Base-by-base conservation (phyloP, 2,888 invertebrate species). In the Timema cristinae region DNA sequence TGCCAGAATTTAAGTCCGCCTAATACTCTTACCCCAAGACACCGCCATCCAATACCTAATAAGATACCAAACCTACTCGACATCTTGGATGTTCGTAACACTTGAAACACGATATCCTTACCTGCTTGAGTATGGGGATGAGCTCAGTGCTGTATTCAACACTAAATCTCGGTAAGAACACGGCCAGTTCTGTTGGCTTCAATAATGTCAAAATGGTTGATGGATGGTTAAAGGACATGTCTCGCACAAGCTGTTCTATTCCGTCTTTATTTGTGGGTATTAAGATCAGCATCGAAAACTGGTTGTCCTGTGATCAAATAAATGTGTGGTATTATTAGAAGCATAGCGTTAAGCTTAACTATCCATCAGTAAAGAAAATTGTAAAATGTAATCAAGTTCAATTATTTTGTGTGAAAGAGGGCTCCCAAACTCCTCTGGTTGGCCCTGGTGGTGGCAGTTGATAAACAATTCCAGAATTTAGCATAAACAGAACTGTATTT, bases 231-330 rank as follows among this genome's bases (percentile, higher is more conserved):
- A 85, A 86, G 0, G 86, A 84, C 63, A 90, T 79, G 78, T 90
- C 88, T 67, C 85, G 82, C 47, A 86, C 82, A 1, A 90, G 79
- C 6, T 83, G 81, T 2, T 80, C 76, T 0, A 86, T 79, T 6
- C 85, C 85, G 15, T 84, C 82, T n/a, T 81, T 82, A 47, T 84
- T 84, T 50, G 81, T 81, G 0, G 91, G 90, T 8, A 90, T 82
- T 5, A 91, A 75, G 11, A 90, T 79, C 63, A 90, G 77, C 89
- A 90, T 89, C 0, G 89, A 87, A 76, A 87, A 87, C 73, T 84
- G 84, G 0, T 81, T 83, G 76, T 86, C 87, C 90, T 90, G 81
- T 16, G 83, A 78, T 71, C 69, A 63, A 16, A 71, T 7, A 67
- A 71, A 32, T 32, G 32, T 32, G 32, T 32, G 32, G 32, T 32